Base-by-base conservation (phyloP, 30 jellyfish, hydroid and myxozoan species). In the Rhopilema esculentum region DNA sequence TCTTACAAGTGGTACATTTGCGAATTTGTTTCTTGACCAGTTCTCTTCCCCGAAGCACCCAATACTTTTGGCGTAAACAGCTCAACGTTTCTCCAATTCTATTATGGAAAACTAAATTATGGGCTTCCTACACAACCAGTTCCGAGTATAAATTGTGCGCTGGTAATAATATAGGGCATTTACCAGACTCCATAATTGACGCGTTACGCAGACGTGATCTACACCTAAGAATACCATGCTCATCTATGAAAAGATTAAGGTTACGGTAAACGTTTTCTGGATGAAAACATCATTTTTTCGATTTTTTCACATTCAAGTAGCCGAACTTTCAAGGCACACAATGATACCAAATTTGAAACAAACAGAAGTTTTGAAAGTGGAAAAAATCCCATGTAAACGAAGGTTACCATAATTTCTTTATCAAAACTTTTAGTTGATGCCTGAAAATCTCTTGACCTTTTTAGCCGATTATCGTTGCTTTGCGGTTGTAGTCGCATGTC, bases 11-110 rank as follows among this genome's bases (percentile, higher is more conserved):
- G 52, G 51, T 0, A 69, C 92, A 83, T 7, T 63, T 0, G 15
- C 87, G 80, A 49, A 68, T 52, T 0, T 32, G 19, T 4, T 23
- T 49, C 62, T 86, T 77, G 51, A 64, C 90, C 61, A 1, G 63
- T 63, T 33, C 89, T 32, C 89, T 74, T 22, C 94, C 94, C 74
- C 75, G 79, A 12, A 70, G 86, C 28, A 84, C 49, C 92, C 92
- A 84, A 71, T 70, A 72, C 68, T 70, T 66, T 62, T 79, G 89
- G 12, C 88, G 80, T 64, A 84, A 17, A 27, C 31, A 24, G 65
- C 73, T 84, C 22, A 84, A 33, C n/a, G 93, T 84, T 71, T 83
- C 93, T 33, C 85, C 27, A 25, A 32, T 72, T 20, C 93, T 88
- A 31, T 84, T 61, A 32, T 84, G 93, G 27, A 84, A 71, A 8